Conservation (phyloP, 2,113 vertebrate genomes). For the Picathartes gymnocephalus region DNA sequence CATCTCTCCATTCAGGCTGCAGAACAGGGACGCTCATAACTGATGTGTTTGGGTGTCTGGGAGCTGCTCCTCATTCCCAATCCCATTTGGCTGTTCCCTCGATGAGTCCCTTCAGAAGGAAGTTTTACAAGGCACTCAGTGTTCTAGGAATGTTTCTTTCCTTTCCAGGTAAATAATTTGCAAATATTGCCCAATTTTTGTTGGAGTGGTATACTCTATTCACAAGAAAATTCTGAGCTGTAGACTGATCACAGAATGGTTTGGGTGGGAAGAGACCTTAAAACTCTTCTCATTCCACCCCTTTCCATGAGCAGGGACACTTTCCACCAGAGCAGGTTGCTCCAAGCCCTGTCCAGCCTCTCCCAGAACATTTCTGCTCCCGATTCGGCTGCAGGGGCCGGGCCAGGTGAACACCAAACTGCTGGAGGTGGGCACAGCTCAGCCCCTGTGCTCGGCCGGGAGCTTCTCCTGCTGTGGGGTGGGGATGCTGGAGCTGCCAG, state of each 20-base stretch:
- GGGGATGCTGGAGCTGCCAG: background rate
- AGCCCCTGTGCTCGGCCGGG: accelerated
- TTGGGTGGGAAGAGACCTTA: background rate
- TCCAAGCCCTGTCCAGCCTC: background rate
- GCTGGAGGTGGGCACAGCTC: accelerated
- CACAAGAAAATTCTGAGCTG: background rate
- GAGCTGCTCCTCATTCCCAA: background rate
- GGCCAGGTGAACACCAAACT: background rate
- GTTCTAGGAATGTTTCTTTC: background rate
- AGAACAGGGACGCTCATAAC: background rate
- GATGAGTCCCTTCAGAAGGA: background rate
- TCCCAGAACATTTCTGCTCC: accelerated
- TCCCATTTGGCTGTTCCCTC: background rate
- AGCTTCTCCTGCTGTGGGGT: background rate
- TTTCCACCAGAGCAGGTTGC: background rate
- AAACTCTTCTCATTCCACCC: background rate
- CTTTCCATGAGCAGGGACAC: background rate
- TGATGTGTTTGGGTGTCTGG: background rate
- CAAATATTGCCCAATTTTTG: background rate
- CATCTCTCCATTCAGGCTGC: background rate
- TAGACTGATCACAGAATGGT: background rate
- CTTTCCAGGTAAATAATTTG: background rate
- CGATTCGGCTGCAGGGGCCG: background rate
- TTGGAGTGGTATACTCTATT: accelerated
- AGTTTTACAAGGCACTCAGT: background rate